phyloP scores from a whole-genome alignment of 2,113 vertebrate species.

The Cricetomys ansorgei region DNA sequence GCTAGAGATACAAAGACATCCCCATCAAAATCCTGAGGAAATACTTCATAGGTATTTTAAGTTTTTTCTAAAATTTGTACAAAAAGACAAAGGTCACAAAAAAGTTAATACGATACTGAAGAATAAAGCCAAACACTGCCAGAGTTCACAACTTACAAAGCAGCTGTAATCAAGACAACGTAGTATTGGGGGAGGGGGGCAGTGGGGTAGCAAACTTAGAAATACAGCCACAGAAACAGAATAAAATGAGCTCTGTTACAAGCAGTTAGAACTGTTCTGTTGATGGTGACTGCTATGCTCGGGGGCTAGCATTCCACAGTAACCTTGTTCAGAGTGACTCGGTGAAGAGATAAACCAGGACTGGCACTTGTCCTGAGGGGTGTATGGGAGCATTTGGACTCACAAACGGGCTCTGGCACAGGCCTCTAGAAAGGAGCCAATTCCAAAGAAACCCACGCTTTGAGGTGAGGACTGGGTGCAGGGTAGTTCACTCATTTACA shows the following conservation, averaged over 20 bases:
- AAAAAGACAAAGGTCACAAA: not conserved
- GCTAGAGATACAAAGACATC: not conserved
- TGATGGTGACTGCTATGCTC: not conserved
- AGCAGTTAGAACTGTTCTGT: not conserved
- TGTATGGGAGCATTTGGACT: not conserved
- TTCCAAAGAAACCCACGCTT: not conserved
- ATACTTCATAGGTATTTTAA: not conserved
- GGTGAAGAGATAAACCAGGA: not conserved
- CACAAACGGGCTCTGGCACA: not conserved
- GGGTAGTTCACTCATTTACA: too few species aligned
- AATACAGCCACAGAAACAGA: not conserved
- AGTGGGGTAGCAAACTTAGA: not conserved
- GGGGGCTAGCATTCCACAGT: not conserved
- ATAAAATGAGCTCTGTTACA: not conserved
- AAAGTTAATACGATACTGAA: not conserved
- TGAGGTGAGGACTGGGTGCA: not conserved
- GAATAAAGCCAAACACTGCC: too few species aligned
- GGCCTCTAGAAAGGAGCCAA: not conserved
- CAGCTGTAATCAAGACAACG: not conserved
- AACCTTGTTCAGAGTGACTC: not conserved
- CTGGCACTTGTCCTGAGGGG: not conserved
- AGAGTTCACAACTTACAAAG: not conserved
- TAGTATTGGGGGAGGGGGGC: accelerated
- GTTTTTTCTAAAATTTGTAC: not conserved
- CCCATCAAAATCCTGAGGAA: not conserved